Evolutionary conservation across 2,888 invertebrate genomes (phyloP), one percentile per base, ranked within the genome.

Genomic region (Amphimallon solstitiale): DNA sequence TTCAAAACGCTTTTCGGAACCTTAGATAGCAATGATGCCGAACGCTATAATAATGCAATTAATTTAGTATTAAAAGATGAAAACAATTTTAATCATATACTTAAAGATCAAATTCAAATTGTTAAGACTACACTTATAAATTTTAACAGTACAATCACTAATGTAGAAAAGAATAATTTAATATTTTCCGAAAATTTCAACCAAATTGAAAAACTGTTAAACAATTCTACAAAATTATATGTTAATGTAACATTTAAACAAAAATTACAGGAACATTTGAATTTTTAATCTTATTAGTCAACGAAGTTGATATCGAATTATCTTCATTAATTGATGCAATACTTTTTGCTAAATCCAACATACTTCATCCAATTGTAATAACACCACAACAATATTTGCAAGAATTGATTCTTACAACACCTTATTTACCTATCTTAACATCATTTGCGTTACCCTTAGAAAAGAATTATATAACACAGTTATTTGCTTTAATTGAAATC

Each of bases 1-100:
- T 60, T 65, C 34, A 59, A 60, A 14, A 17, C 29, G 9, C 19
- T 65, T 5, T 61, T 65, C 43, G 65, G 61, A 14, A 65, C 65
- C 6, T 38, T 51, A n/a, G 60, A 65, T 19, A 4, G 48, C 10
- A 21, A 60, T 0, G 61, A 65, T 45, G 61, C 65, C 6, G 51
- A 60, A 35, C 49, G 61, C 12, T 65, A 65, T 37, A 35, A 23
- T 17, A 43, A 65, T 10, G 38, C 10, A 14, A 66, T 64, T 29
- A 64, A 64, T 15, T 34, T 21, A 14, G 34, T 63, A n/a, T 34
- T 43, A 4, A n/a, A 43, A 12, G 23, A 43, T n/a, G 64, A 64
- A 37, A 6, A 15, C 7, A 5, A 34, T 4, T 10, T 64, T n/a
- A 15, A 10, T 10, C 17, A 59, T 17, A 15, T 64, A 14, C 14